A percentile compares a stretch with the other conserved stretches of the same genome.
These are phyloP conservation scores for Malthinus seriepunctatus DNA, from an alignment of 2,888 invertebrate species.

Conservation along the genomic window DNA sequence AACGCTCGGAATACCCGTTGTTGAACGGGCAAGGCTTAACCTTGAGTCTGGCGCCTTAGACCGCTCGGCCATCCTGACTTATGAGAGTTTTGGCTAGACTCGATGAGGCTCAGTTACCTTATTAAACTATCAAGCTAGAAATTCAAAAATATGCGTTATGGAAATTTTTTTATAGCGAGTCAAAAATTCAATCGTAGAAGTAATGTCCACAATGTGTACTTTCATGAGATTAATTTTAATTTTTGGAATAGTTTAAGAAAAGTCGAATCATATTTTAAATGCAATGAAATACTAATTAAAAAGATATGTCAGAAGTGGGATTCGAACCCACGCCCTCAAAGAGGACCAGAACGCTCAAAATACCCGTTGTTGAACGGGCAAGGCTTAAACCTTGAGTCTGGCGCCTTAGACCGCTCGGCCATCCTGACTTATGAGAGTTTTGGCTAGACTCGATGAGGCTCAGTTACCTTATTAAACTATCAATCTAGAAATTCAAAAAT, in stretches of 20 bases:
- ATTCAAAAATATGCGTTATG: too few relatives aligned
- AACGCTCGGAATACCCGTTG: conserved; percentile 42
- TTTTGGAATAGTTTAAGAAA: too few relatives aligned
- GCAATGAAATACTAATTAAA: conserved; percentile 14
- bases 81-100: not conserved
- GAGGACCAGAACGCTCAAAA: conserved; percentile 53
- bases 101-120: too few relatives aligned
- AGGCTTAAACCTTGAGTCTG: conserved; percentile 61
- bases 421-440: conserved; percentile 64
- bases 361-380: not conserved
- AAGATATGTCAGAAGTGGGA: conserved; percentile 46
- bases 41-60: conserved; percentile 83
- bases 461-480: too few relatives aligned
- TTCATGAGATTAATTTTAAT: too few relatives aligned
- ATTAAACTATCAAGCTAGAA: too few relatives aligned
- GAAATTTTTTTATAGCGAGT: too few relatives aligned
- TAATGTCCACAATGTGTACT: too few relatives aligned
- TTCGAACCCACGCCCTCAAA: conserved; percentile 57
- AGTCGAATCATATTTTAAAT: too few relatives aligned
- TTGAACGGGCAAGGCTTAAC: conserved; percentile 39
- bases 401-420: conserved; percentile 92
- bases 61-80: conserved; percentile 86
- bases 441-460: not conserved
- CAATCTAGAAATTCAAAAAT: too few relatives aligned
- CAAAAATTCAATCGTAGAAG: too few relatives aligned